A percentile compares a stretch with the other conserved stretches of the same genome.
Evolutionary conservation across 2,113 vertebrate genomes (phyloP).

Genomic region (Periophthalmodon schlosseri): DNA sequence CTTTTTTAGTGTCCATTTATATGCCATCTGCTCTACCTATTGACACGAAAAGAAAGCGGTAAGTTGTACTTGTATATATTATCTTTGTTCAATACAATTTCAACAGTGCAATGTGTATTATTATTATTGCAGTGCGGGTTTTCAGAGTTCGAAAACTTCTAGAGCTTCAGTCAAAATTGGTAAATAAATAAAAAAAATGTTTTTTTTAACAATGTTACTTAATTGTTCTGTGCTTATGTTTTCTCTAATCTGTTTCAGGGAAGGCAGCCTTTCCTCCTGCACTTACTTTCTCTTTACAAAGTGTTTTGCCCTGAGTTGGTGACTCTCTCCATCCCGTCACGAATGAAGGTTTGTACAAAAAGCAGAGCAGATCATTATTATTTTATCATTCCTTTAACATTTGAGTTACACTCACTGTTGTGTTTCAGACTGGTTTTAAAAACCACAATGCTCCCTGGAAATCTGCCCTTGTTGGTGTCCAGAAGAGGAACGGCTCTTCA

Average conservation of each 20-base stretch:
- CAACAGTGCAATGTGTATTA: background rate
- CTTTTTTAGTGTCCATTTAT: conserved; percentile 85
- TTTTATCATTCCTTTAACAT: background rate
- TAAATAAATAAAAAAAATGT: no score
- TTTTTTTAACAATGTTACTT: background rate
- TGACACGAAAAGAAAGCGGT: conserved; percentile 90
- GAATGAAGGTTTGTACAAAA: conserved; percentile 79
- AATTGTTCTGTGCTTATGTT: background rate
- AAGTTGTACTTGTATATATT: conserved; percentile 56
- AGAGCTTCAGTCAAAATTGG: conserved; percentile 88
- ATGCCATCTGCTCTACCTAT: conserved; percentile 89
- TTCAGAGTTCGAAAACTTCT: conserved; percentile 88
- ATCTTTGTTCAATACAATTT: background rate
- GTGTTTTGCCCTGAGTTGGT: conserved; percentile 86
- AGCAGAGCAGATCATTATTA: background rate
- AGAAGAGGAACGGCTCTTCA: conserved; percentile 68
- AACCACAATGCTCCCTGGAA: conserved; percentile 84
- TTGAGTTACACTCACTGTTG: conserved; percentile 34
- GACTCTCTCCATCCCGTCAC: conserved; percentile 79
- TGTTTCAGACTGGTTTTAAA: conserved; percentile 81
- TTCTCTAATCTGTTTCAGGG: conserved; percentile 72
- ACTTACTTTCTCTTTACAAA: conserved; percentile 88
- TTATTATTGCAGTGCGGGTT: conserved; percentile 79
- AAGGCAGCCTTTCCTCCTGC: conserved; percentile 82
- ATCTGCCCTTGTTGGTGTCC: conserved; percentile 72